Conservation (phyloP, 2,797 vertebrate species). For the Takifugu ocellatus region DNA sequence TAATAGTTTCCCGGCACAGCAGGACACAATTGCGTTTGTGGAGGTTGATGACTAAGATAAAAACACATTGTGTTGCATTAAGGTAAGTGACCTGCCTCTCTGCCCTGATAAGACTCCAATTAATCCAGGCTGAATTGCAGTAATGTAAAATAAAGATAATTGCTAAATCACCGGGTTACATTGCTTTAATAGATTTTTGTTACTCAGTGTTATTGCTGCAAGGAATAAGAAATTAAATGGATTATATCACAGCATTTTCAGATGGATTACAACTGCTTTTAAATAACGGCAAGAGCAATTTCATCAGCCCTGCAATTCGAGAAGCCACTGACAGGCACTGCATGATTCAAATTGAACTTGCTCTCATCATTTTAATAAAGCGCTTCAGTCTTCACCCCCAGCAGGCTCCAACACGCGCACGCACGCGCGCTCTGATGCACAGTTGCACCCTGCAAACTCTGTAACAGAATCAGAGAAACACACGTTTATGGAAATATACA, state of each 20-base stretch:
- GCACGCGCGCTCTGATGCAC: conserved; percentile 19
- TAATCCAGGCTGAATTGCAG: conserved; percentile 77
- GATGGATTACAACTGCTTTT: conserved; percentile 87
- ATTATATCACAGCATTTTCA: conserved; percentile 82
- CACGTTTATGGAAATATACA: conserved; percentile 40
- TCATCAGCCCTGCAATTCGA: conserved; percentile 77
- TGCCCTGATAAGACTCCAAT: conserved; percentile 79
- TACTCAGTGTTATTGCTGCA: conserved; percentile 76
- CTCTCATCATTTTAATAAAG: conserved; percentile 80
- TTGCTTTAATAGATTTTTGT: conserved; percentile 80
- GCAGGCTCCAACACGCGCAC: conserved; percentile 47
- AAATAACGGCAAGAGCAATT: conserved; percentile 84
- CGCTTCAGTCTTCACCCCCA: conserved; percentile 70
- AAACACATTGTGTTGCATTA: conserved; percentile 72
- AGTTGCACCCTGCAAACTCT: conserved; percentile 43
- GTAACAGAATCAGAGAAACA: conserved; percentile 39
- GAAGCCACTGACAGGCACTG: conserved; percentile 78
- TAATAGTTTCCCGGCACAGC: conserved; percentile 65
- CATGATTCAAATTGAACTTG: conserved; percentile 80
- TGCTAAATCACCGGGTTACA: conserved; percentile 81
- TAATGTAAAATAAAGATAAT: conserved; percentile 84
- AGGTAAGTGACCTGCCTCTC: conserved; percentile 80
- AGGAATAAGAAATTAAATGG: conserved; percentile 82
- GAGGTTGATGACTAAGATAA: conserved; percentile 77
- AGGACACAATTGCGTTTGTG: conserved; percentile 70